Percentiles rank a stretch among this genome's conserved stretches.
These are phyloP conservation scores for Pitta sordida DNA, from an alignment of 2,113 vertebrate species.

Conservation along the genomic window DNA sequence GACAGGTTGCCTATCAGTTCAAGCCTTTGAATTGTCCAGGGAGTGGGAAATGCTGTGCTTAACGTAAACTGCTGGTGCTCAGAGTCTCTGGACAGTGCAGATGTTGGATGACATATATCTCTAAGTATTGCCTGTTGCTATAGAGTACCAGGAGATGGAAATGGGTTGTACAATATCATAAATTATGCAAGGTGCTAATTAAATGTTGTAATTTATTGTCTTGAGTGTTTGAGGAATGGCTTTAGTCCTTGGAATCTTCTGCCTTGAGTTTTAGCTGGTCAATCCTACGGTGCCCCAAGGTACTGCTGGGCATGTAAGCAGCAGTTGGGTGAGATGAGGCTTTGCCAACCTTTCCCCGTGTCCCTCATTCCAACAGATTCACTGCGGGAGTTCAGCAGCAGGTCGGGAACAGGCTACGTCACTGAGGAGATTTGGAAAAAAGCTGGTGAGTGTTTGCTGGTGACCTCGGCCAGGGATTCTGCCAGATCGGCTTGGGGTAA, in stretches of 20 bases:
- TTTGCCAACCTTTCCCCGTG: not conserved
- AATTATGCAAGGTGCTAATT: slow-evolving; percentile 52
- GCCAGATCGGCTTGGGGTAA: accelerated
- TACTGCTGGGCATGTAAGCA: accelerated
- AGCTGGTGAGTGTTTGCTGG: slow-evolving; percentile 81
- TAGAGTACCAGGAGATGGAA: not conserved
- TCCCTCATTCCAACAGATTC: slow-evolving; percentile 76
- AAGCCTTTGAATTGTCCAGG: not conserved
- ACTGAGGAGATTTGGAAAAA: slow-evolving; percentile 99
- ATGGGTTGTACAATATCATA: not conserved
- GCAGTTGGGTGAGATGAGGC: not conserved
- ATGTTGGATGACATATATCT: not conserved
- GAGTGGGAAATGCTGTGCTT: not conserved
- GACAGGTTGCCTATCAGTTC: not conserved
- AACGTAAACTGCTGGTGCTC: not conserved
- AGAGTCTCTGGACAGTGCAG: not conserved
- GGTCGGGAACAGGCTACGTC: slow-evolving; percentile 89
- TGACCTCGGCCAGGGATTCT: not conserved
- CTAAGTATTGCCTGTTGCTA: not conserved
- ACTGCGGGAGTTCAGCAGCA: slow-evolving; percentile 85
- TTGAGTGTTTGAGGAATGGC: not conserved
- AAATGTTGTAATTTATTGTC: slow-evolving; percentile 35
- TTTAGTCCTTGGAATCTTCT: not conserved
- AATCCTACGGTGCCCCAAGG: accelerated
- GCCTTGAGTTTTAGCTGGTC: not conserved